Evolutionary conservation across 2,797 vertebrate genomes (phyloP), one percentile per base, ranked within the genome.

Genomic region (Danio kyathit): DNA sequence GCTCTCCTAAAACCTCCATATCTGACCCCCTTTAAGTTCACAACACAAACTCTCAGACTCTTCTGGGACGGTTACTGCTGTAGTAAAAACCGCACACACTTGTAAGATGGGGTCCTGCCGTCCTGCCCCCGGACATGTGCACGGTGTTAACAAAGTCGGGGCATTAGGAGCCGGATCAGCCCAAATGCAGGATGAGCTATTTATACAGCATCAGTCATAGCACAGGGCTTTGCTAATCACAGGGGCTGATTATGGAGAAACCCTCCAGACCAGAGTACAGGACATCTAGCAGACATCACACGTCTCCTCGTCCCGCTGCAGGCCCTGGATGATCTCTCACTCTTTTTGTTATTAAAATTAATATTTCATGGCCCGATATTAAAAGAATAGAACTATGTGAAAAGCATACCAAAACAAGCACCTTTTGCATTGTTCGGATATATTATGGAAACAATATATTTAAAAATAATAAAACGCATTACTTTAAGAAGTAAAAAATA

Each of bases 91-190:
- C 64, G 59, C 71, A 44, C 88, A 86, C 88, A 90, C 59, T 60
- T 52, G 74, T 71, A 73, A 46, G 16, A 73, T 17, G 46, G 65
- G 64, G 65, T 70, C n/a, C 13, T 48, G 52, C 38, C 56, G 11
- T 29, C 3, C 29, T 29, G 71, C 64, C 79, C 75, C 61, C n/a
- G 94, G 93, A 94, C 91, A 93, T 94, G 90, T 93, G 92, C 94
- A 84, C 83, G 88, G 89, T 75, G 87, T 89, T 92, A 92, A 92
- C 89, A 93, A 93, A 95, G 92, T 88, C 71, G 16, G 75, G 82
- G 87, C 86, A 88, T 88, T 87, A 89, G 85, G 80, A 83, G 85
- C 76, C n/a, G 85, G 84, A 88, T 90, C 88, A 89, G 85, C 84
- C 84, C 81, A 78, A 89, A 88, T 83, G 74, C 86, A 85, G 86